Base-by-base conservation (phyloP, 35 echinoderm and acorn worm genomes). In the Holothuria glaberrima region DNA sequence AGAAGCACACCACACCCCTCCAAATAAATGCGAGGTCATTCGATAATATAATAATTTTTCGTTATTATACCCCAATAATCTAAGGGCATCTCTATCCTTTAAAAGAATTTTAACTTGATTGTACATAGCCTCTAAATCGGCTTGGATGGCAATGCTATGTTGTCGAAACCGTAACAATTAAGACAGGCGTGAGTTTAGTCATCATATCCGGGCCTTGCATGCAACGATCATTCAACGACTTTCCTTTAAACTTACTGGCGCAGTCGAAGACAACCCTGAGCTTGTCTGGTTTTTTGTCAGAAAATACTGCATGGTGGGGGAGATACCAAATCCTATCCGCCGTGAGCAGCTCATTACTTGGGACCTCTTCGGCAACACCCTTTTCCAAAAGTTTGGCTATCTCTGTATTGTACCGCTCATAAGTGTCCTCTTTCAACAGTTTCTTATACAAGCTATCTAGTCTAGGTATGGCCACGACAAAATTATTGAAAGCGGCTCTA, bases 201-300 rank as follows among this genome's bases (percentile, higher is more conserved):
- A 68, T 1, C 64, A 68, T 68, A 12, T 68, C 64, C n/a, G 64
- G 64, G 64, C 22, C 64, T 68, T 68, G 66, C 66, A 69, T 75
- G 33, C 71, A 75, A 38, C 71, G 71, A 45, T 75, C 71, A 45
- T 75, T 75, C 71, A 75, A 75, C 28, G 32, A 75, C 71, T 75
- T 41, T 0, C 33, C 31, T 38, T n/a, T 38, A 34, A 34, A 13
- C 71, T 34, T 38, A 31, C 78, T 30, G 1, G 90, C 80, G 57
- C 82, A 92, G 56, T 92, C 82, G 50, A 71, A 90, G 6, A 54
- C 50, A 54, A 54, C 50, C 16, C 50, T 54, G 50, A 54, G 13
- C 78, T 82, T 82, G 20, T 82, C 78, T 82, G 78, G 78, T 41
- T 88, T n/a, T 62, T 88, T 88, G 34, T 70, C 86, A 68, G 86